Conservation (phyloP, 2,113 vertebrate species). For the Bagarius yarrelli region DNA sequence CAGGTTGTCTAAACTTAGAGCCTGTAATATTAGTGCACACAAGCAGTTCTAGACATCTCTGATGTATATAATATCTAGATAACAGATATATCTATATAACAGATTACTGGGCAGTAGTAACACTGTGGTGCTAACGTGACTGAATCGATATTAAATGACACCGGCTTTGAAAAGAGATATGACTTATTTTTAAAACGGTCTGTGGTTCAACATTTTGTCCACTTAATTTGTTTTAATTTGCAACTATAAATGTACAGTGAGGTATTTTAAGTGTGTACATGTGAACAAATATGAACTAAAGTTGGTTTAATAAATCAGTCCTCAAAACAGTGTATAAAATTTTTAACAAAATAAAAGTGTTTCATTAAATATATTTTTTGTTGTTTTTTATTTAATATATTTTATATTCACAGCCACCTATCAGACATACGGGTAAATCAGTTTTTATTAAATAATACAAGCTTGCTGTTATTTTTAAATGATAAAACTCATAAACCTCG, state of each 20-base stretch:
- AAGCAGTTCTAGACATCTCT: constrained; percentile 28
- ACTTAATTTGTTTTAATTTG: not conserved
- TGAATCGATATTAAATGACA: constrained; percentile 9
- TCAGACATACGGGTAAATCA: too few relatives aligned
- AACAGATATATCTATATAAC: constrained; percentile 41
- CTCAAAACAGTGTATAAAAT: not conserved
- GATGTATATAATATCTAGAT: constrained; percentile 20
- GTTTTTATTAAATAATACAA: too few relatives aligned
- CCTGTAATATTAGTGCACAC: constrained; percentile 31
- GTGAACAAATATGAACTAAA: not conserved
- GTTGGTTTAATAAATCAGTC: not conserved
- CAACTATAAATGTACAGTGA: too few relatives aligned
- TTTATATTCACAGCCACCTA: too few relatives aligned
- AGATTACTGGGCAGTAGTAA: constrained; percentile 31
- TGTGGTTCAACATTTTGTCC: not conserved
- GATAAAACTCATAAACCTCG: too few relatives aligned
- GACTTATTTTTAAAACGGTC: not conserved
- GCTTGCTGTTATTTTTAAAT: too few relatives aligned
- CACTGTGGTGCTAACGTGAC: constrained; percentile 44
- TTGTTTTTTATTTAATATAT: too few relatives aligned
- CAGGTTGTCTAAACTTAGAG: constrained; percentile 28
- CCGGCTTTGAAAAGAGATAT: not conserved
- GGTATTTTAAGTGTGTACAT: not conserved
- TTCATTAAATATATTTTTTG: not conserved
- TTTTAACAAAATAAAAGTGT: not conserved